Conservation (phyloP, 2,113 vertebrate species). For the Coptodon bakossiorum region DNA sequence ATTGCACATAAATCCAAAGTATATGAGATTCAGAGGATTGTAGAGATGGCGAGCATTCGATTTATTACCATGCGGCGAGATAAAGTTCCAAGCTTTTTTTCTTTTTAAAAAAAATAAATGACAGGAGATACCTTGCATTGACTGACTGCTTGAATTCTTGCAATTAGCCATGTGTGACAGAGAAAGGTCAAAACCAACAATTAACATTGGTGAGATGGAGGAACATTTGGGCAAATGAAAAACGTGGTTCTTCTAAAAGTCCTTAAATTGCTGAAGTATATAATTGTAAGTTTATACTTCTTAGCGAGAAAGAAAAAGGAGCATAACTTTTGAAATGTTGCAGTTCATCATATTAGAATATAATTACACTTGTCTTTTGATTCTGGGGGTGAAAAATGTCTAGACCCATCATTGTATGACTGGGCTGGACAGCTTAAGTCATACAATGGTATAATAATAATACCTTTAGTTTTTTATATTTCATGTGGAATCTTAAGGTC, state of each 20-base stretch:
- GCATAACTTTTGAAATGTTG: neutral
- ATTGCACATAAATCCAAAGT: constrained; percentile 20
- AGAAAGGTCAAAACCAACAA: neutral
- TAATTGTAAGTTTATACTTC: neutral
- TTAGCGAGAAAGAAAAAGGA: neutral
- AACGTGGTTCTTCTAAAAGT: neutral
- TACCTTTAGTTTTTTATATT: neutral
- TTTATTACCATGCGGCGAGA: neutral
- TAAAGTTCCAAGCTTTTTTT: neutral
- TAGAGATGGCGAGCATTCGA: neutral
- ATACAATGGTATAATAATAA: too few species aligned
- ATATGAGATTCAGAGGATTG: neutral
- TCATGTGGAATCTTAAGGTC: neutral
- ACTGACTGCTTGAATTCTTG: neutral
- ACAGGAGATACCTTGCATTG: neutral
- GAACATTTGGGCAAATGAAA: neutral
- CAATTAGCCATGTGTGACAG: neutral
- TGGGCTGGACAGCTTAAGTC: neutral
- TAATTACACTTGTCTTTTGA: neutral
- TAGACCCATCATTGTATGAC: neutral
- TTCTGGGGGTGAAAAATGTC: neutral
- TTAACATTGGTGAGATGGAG: neutral
- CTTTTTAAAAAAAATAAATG: neutral
- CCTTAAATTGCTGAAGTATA: neutral
- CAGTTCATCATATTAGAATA: neutral